These are phyloP conservation scores for Polypedilum pembai DNA, from an alignment of 1,140 invertebrate genomes.

Conservation along the genomic window DNA sequence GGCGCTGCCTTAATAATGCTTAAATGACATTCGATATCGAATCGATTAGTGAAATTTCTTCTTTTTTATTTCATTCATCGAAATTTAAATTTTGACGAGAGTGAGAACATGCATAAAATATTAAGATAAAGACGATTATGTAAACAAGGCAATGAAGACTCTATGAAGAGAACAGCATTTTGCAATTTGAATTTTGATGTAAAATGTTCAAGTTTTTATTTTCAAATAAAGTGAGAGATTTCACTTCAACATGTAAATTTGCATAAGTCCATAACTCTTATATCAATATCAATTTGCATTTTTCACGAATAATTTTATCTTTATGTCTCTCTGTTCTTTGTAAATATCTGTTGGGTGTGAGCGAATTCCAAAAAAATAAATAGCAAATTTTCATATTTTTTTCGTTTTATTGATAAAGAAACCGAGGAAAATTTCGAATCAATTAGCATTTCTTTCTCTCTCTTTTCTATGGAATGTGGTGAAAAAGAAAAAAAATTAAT, in stretches of 20 bases:
- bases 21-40: neutral
- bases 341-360: no score
- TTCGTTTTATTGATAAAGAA: no score
- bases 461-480: neutral
- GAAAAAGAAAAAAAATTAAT: neutral
- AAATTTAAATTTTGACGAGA: neutral
- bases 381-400: no score
- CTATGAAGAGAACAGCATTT: neutral
- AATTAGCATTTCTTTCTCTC: no score
- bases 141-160: neutral
- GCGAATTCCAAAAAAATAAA: no score
- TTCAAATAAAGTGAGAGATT: neutral
- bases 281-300: slow-evolving; percentile 25
- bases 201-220: neutral
- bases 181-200: slow-evolving; percentile 13
- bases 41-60: neutral
- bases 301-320: neutral
- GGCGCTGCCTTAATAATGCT: neutral
- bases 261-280: slow-evolving; percentile 23
- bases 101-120: neutral
- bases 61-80: neutral
- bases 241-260: neutral
- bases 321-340: no score
- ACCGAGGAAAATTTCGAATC: no score
- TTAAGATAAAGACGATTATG: slow-evolving; percentile 18